phyloP scores from a whole-genome alignment of 2,888 invertebrate genomes.

The Cybosia mesomella region DNA sequence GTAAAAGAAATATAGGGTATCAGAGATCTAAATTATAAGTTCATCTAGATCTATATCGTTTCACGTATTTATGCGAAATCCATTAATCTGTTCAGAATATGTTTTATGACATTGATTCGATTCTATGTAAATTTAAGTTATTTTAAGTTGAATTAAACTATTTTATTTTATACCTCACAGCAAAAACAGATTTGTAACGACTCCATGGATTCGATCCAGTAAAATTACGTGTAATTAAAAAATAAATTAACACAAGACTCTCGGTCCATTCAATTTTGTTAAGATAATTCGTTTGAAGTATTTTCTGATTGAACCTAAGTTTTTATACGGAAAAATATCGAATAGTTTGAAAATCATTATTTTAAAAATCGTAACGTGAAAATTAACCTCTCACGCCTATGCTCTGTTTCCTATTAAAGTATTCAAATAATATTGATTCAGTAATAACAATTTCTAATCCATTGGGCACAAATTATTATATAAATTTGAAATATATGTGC shows the following conservation, averaged over 20 bases:
- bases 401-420: too few species aligned
- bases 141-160: background rate
- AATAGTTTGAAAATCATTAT: background rate
- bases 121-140: background rate
- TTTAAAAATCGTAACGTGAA: background rate
- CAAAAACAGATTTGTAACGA: background rate
- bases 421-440: background rate
- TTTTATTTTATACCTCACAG: background rate
- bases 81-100: too few species aligned
- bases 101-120: too few species aligned
- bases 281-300: background rate
- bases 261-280: background rate
- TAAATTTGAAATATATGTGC: conserved; percentile 6
- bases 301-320: too few species aligned
- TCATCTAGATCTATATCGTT: too few species aligned
- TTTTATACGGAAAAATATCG: too few species aligned
- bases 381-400: background rate
- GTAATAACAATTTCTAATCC: background rate
- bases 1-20: background rate
- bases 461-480: background rate
- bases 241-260: background rate
- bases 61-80: too few species aligned
- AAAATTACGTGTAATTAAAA: conserved; percentile 5
- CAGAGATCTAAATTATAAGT: background rate
- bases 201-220: background rate